A percentile compares a stretch with the other conserved stretches of the same genome.
phyloP scores from a whole-genome alignment of 2,888 invertebrate species.

The Cordylochernes scorpioides region DNA sequence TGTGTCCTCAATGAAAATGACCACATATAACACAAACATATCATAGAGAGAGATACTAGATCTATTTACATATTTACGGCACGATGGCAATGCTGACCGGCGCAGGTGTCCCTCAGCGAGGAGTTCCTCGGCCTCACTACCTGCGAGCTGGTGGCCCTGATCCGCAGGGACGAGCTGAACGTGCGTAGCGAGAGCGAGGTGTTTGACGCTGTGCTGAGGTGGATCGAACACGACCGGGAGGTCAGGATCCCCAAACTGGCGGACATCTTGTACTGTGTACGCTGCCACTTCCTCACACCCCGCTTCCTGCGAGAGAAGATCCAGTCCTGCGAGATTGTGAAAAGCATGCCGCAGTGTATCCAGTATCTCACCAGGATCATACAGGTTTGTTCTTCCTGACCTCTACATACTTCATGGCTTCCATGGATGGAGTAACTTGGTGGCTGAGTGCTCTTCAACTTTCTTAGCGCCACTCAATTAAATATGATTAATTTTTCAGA shows the following conservation, averaged over 20 bases:
- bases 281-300: slow-evolving; percentile 73
- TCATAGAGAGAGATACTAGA: too few relatives aligned
- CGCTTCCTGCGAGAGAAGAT: slow-evolving; percentile 70
- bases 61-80: too few relatives aligned
- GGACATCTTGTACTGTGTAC: slow-evolving; percentile 55
- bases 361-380: slow-evolving; percentile 71
- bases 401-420: too few relatives aligned
- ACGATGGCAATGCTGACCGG: too few relatives aligned
- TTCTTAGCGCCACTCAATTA: too few relatives aligned
- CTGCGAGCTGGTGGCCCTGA: slow-evolving; percentile 49
- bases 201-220: slow-evolving; percentile 65
- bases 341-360: slow-evolving; percentile 59
- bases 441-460: too few relatives aligned
- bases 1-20: too few relatives aligned
- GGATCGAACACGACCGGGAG: slow-evolving; percentile 60
- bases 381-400: too few relatives aligned
- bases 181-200: slow-evolving; percentile 75
- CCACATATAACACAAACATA: too few relatives aligned
- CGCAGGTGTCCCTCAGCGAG: slow-evolving; percentile 60
- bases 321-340: slow-evolving; percentile 59
- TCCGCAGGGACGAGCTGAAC: slow-evolving; percentile 65
- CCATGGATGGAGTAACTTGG: too few relatives aligned
- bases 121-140: slow-evolving; percentile 60
- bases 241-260: slow-evolving; percentile 58
- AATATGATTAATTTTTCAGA: too few relatives aligned